phyloP scores from a whole-genome alignment of 1,140 invertebrate species.

The Bombus difficillimus region DNA sequence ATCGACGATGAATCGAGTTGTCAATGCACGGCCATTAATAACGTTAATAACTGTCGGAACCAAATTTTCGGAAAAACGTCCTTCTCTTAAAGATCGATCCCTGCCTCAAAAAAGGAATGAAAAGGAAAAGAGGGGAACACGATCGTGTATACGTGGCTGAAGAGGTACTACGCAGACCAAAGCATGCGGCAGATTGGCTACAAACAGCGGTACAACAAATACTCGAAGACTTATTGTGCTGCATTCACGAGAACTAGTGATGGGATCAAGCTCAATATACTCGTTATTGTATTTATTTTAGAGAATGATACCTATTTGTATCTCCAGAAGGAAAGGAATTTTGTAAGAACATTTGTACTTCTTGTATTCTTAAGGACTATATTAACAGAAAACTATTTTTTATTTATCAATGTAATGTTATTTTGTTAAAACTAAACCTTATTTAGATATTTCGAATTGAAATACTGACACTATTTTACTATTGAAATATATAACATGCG shows the following conservation, averaged over 20 bases:
- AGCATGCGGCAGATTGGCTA: slow-evolving; percentile 75
- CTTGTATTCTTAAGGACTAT: too few relatives aligned
- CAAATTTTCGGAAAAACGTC: slow-evolving; percentile 63
- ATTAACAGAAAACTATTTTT: too few relatives aligned
- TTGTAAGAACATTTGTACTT: too few relatives aligned
- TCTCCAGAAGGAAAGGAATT: neutral
- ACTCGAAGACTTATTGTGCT: slow-evolving; percentile 78
- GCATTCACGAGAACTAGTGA: slow-evolving; percentile 67
- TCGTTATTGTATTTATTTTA: neutral
- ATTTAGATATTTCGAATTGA: too few relatives aligned
- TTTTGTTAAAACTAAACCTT: too few relatives aligned
- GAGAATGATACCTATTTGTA: neutral
- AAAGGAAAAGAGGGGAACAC: slow-evolving; percentile 9
- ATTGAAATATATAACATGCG: too few relatives aligned
- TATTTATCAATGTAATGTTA: too few relatives aligned
- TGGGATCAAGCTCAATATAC: neutral
- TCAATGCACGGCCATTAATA: slow-evolving; percentile 79
- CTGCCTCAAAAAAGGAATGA: neutral
- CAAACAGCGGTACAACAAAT: slow-evolving; percentile 82
- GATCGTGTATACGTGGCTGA: slow-evolving; percentile 7
- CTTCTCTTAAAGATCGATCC: neutral
- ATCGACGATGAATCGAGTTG: slow-evolving; percentile 67
- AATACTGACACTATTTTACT: too few relatives aligned
- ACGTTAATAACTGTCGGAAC: slow-evolving; percentile 80
- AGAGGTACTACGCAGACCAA: slow-evolving; percentile 63